Evolutionary conservation across 2,797 vertebrate species (phyloP).

Genomic region (Loriculus beryllinus): DNA sequence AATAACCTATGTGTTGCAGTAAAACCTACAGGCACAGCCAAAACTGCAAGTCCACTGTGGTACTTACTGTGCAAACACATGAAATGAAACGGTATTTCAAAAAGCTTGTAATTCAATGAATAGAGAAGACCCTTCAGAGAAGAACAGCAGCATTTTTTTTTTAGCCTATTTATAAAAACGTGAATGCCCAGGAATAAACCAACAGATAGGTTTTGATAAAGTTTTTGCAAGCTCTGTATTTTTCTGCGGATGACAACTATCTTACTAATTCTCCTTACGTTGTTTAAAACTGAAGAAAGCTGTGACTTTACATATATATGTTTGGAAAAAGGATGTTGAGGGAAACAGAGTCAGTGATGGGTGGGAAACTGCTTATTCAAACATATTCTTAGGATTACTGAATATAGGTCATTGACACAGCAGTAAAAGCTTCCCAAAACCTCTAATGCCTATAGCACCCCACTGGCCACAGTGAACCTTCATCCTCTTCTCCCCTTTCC

Average conservation of each 20-base stretch:
- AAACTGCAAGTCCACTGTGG: background rate
- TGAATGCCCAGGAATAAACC: background rate
- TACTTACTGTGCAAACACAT: background rate
- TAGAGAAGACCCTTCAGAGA: background rate
- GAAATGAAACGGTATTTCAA: background rate
- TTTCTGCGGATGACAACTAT: background rate
- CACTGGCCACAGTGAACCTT: fast-evolving
- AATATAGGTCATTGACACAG: background rate
- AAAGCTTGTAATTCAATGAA: background rate
- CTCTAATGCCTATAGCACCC: background rate
- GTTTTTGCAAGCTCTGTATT: background rate
- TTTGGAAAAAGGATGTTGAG: background rate
- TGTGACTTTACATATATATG: fast-evolving
- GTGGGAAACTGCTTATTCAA: background rate
- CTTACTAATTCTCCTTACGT: background rate
- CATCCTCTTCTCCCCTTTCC: background rate
- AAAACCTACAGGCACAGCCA: background rate
- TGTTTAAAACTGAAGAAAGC: background rate
- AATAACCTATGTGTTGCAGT: background rate
- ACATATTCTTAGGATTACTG: background rate
- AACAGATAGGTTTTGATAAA: background rate
- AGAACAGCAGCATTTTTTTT: background rate
- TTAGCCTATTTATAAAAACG: background rate
- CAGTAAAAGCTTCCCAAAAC: background rate
- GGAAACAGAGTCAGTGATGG: background rate